Base-by-base conservation (phyloP, 2,888 invertebrate species). In the Pyrocoelia pectoralis region DNA sequence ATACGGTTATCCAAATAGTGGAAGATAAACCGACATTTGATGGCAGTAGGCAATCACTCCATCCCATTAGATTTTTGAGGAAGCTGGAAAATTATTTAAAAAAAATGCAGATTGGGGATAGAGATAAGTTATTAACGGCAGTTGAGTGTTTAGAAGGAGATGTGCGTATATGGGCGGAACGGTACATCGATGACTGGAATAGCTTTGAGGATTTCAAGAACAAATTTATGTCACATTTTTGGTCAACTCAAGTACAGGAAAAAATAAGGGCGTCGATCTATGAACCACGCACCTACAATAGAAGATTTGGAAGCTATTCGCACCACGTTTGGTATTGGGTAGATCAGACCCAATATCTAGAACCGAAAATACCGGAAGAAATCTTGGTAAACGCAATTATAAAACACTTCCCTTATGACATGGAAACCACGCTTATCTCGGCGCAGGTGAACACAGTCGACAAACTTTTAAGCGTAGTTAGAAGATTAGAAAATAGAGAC, bases 11-110 rank as follows among this genome's bases (percentile, higher is more conserved):
- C 1, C 48, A 18, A 17, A 10, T 4, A 18, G 18, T 18, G 1
- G 28, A 28, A 6, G 28, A 50, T n/a, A 50, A 50, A 50, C 24
- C 50, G 9, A 50, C 24, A 50, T 50, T 28, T 28, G n/a, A 50
- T 12, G 12, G 13, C 1, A 28, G 6, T 49, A 49, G 15, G 5
- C 46, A 19, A 9, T 19, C 19, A 10, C 1, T 49, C 6, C 49
- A 49, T 12, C 49, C 49, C 6, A 10, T 18, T n/a, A 17, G 12
- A 19, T 49, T 49, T 5, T 2, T 18, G 5, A 18, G 13, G 10
- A 50, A 50, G 13, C 5, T 50, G 13, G 28, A 24, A 50, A 28
- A 4, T 3, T 50, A 24, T 8, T 12, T 50, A 13, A 18, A 50
- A 3, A 28, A 50, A 28, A 19, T 49, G 3, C 17, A 49, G 10